A percentile compares a stretch with the other conserved stretches of the same genome.
These are phyloP conservation scores for Charina bottae DNA, from an alignment of 2,113 vertebrate species.

Conservation along the genomic window DNA sequence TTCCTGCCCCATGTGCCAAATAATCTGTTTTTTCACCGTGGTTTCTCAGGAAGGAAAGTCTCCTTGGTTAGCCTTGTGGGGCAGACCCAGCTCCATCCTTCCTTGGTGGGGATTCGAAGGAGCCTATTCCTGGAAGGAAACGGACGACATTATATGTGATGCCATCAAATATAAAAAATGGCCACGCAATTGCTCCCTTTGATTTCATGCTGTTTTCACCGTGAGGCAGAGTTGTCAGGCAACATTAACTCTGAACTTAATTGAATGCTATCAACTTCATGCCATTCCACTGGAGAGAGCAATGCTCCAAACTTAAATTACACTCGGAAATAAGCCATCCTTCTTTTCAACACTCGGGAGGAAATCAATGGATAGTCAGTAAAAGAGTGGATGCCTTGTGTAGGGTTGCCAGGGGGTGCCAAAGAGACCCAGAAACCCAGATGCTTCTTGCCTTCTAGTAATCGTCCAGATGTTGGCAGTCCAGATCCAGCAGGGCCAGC, in stretches of 20 bases:
- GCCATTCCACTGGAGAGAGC: conserved; percentile 47
- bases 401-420: neutral
- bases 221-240: conserved; percentile 46
- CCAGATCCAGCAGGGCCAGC: neutral
- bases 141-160: conserved; percentile 50
- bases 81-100: neutral
- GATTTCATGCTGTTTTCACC: conserved; percentile 52
- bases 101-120: neutral
- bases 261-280: conserved; percentile 63
- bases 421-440: neutral
- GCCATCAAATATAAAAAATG: conserved; percentile 41
- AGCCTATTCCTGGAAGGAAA: conserved; percentile 47
- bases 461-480: neutral
- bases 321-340: conserved; percentile 22
- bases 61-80: neutral
- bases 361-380: neutral
- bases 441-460: neutral
- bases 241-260: conserved; percentile 66
- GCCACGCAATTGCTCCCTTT: conserved; percentile 43
- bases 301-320: conserved; percentile 44
- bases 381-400: neutral
- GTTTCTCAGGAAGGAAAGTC: neutral
- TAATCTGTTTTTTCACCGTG: neutral
- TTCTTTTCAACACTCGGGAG: conserved; percentile 16
- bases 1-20: neutral